Conservation (phyloP, 2,113 vertebrate species). For the Trichechus manatus region DNA sequence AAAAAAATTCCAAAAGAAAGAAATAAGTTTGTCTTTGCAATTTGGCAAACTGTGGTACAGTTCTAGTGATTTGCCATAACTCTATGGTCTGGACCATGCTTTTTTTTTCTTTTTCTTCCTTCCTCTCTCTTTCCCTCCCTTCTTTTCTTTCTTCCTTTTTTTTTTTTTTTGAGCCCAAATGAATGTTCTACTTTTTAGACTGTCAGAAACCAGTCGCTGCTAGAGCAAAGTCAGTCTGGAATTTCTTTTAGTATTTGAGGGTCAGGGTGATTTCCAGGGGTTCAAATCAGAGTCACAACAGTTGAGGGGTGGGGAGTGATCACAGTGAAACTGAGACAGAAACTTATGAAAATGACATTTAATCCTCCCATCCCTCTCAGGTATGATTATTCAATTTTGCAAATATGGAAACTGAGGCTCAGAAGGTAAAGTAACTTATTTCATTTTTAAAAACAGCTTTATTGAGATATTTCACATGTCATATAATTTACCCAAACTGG, state of each 20-base stretch:
- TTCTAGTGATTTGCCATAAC: neutral
- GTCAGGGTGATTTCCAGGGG: neutral
- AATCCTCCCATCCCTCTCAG: neutral
- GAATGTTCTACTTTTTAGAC: neutral
- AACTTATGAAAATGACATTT: neutral
- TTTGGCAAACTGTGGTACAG: neutral
- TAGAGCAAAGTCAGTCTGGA: neutral
- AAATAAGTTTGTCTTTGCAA: neutral
- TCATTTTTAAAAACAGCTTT: neutral
- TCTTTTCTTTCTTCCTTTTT: neutral
- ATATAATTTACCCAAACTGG: neutral
- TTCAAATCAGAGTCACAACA: neutral
- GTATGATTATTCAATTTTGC: neutral
- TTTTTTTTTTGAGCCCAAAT: neutral
- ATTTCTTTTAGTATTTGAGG: neutral
- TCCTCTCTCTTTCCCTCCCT: fast-evolving
- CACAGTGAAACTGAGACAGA: neutral
- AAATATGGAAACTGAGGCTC: neutral
- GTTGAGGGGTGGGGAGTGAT: neutral
- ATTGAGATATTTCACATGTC: neutral
- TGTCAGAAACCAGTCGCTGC: neutral
- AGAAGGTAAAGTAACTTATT: neutral
- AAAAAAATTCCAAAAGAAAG: neutral
- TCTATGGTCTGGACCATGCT: neutral
- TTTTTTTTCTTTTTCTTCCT: neutral